Evolutionary conservation across 2,113 vertebrate species (phyloP), one percentile per base, ranked within the genome.

Genomic region (Rafetus swinhoei): DNA sequence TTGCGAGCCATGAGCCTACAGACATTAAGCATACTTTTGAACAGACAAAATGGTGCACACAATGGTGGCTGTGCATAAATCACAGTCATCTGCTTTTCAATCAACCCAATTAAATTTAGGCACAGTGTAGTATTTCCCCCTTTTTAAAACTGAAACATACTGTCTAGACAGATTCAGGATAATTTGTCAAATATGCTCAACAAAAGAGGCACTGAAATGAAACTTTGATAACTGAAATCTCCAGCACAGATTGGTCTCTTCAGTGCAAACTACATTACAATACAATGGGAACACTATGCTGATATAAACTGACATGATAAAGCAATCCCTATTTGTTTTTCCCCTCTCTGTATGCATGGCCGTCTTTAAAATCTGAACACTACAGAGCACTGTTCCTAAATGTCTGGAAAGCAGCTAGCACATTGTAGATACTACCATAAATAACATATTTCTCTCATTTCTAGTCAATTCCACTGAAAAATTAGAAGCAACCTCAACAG

Each of bases 1-100:
- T 55, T 59, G 95, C 4, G 97, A 96, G 88, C 96, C 98, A 3
- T 96, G 96, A 32, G 96, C 98, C 98, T 98, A 95, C 69, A 85
- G 32, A 93, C 2, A 82, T 1, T 0, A 85, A 39, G 6, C 0
- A 79, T 4, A 57, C 32, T 72, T 81, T 19, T 19, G 57, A 93
- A 5, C 74, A 53, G 92, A 59, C 3, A 39, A 86, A 77, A 74
- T 0, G 8, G 52, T 56, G 80, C 55, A 89, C 18, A 56, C 35
- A 80, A n/a, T 1, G 4, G 60, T 25, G 65, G 56, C 62, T 14
- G 45, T 76, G 80, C 19, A 55, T 29, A 19, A 52, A 2, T 32
- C 62, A 81, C 32, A 53, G 53, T 19, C 85, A 10, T 29, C 62
- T 25, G 16, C 27, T 84, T 32, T 25, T 4, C 11, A 93, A 27